Evolutionary conservation across 1,140 invertebrate genomes (phyloP).

Genomic region (Idris sp.): DNA sequence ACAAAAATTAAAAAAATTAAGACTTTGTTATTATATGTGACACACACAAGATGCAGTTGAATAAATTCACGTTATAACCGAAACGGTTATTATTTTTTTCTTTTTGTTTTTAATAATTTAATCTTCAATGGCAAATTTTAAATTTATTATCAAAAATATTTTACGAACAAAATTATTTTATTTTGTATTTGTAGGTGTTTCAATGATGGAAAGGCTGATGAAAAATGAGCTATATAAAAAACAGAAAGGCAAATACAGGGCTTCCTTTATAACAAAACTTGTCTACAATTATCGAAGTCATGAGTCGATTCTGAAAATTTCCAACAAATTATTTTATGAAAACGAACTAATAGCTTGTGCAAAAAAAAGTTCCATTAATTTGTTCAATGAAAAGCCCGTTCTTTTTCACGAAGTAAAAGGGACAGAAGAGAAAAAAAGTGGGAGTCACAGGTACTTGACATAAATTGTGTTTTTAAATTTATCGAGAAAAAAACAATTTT

Average conservation of each 20-base stretch:
- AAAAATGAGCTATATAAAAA: slow-evolving; percentile 29
- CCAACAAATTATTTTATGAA: slow-evolving; percentile 83
- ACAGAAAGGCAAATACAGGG: slow-evolving; percentile 78
- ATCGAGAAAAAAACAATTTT: no score
- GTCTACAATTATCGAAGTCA: slow-evolving; percentile 83
- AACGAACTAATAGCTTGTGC: slow-evolving; percentile 74
- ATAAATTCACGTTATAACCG: no score
- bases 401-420: slow-evolving; percentile 83
- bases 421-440: slow-evolving; percentile 61
- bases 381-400: slow-evolving; percentile 80
- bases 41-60: no score
- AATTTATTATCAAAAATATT: no score
- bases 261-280: slow-evolving; percentile 82
- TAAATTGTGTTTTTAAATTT: no score
- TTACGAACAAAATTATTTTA: no score
- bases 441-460: slow-evolving; percentile 58
- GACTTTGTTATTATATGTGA: no score
- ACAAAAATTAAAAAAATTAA: no score
- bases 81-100: no score
- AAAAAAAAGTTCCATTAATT: slow-evolving; percentile 40
- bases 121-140: no score
- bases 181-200: slow-evolving; percentile 40
- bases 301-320: slow-evolving; percentile 80
- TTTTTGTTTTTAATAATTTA: no score
- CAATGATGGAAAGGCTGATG: slow-evolving; percentile 50